Base-by-base conservation (phyloP, 2,888 invertebrate genomes). In the Agrochola litura region DNA sequence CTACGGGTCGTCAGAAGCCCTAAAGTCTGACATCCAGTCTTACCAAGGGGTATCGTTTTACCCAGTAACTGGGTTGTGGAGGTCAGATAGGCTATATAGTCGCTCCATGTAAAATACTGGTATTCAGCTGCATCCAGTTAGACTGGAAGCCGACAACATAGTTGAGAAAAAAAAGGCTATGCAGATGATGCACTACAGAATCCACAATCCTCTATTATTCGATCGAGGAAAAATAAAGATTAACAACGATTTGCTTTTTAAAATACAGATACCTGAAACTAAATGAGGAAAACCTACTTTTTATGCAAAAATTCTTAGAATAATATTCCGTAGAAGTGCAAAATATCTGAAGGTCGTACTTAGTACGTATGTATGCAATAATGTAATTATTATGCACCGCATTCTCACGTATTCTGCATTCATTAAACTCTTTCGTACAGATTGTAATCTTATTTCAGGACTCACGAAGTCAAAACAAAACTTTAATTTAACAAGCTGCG, bases 281-380 rank as follows among this genome's bases (percentile, higher is more conserved):
- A 4, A 63, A 65, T 43, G 43, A 86, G 83, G 73, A 77, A 85
- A 85, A 82, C 25, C 46, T 61, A 60, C 25, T 73, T 73, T 73
- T 73, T 64, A 71, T 67, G 37, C n/a, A 54, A 54, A 60, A 60
- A 65, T 83, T 73, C 79, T 54, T 64, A 65, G 66, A 72, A 86
- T 63, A 41, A 54, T 58, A 12, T 43, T 56, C 54, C 63, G 9
- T 83, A 69, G 19, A 73, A 68, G 73, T 72, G 63, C 72, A 71
- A 66, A 82, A 63, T 72, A 74, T 74, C 14, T 61, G 41, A 9
- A 64, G 22, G 6, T 25, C 30, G 14, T 71, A 60, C 16, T 25
- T 75, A 41, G 22, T 66, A 56, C 61, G 37, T 54, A 65, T 25
- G n/a, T 52, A 70, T 52, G 67, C 61, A 71, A 54, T 77, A 54